Base-by-base conservation (phyloP, 2,888 invertebrate species). In the Agriopis marginaria region DNA sequence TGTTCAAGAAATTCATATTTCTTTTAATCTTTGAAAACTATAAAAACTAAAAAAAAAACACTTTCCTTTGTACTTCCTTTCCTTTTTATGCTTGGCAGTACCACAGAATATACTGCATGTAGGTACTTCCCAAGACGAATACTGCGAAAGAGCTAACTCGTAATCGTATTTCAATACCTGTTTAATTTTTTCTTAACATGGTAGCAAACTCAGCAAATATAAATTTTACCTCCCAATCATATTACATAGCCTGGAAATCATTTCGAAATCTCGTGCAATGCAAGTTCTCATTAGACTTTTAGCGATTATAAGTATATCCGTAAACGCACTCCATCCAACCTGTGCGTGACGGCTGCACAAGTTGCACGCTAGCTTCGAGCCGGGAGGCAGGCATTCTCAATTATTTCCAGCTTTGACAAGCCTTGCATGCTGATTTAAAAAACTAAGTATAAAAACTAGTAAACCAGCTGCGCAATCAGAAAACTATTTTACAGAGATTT, bases 361-460 rank as follows among this genome's bases (percentile, higher is more conserved):
- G 40, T 49, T 50, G 14, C 61, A 56, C 61, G 61, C 51, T 17
- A 60, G 60, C 54, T 64, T 50, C 72, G 51, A 61, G 66, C 62
- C 58, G 40, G 56, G 71, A 74, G 71, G 68, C 55, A 65, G 56
- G 58, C 73, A 81, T 80, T 80, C 77, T 76, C 72, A 79, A 80
- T 82, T 81, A 83, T 81, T 84, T 80, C 78, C 75, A 75, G 82
- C 88, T 89, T 89, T 89, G 87, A 89, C 87, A 84, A 79, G 75
- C 84, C 81, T 83, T 77, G 84, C 89, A 84, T 87, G 80, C 77
- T 86, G 86, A 87, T 88, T 85, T 9, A 82, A 86, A 85, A 80
- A 73, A 66, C 64, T 59, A 62, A 56, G 51, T 42, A 62, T 51
- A 66, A 70, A 70, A 70, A 62, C 64, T 64, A 64, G 49, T 50